These are phyloP conservation scores for Tetrao urogallus DNA, from an alignment of 2,113 vertebrate species.

Conservation along the genomic window DNA sequence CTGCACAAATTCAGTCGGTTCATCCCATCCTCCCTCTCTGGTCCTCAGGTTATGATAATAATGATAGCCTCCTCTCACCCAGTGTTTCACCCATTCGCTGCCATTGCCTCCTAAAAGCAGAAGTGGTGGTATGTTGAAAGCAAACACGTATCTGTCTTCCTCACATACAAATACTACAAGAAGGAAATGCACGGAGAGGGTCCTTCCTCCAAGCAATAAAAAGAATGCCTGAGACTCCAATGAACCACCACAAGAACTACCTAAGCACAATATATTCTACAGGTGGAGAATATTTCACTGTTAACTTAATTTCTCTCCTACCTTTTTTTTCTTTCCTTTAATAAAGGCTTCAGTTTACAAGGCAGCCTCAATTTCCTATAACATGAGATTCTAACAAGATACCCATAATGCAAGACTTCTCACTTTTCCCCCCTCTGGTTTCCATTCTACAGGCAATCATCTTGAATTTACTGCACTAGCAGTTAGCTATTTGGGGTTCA, in stretches of 20 bases:
- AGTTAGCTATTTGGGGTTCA: slow-evolving; percentile 50
- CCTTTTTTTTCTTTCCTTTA: neutral
- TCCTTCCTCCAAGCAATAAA: neutral
- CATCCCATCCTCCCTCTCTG: slow-evolving; percentile 89
- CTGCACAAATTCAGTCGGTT: slow-evolving; percentile 85
- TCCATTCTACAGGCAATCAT: neutral
- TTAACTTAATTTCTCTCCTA: neutral
- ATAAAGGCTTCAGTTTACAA: neutral
- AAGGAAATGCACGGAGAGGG: neutral
- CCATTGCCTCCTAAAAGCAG: slow-evolving; percentile 82
- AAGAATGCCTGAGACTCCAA: neutral
- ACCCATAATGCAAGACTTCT: neutral
- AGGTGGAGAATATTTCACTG: neutral
- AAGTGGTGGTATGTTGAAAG: neutral
- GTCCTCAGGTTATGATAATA: slow-evolving; percentile 91
- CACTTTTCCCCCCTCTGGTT: neutral
- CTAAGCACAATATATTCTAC: neutral
- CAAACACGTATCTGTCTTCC: neutral
- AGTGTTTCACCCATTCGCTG: slow-evolving; percentile 93
- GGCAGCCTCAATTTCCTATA: neutral
- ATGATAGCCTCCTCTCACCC: slow-evolving; percentile 95
- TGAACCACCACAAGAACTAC: neutral
- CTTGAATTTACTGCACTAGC: neutral
- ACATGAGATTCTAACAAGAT: neutral
- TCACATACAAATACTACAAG: neutral